Conservation (phyloP, 2,797 vertebrate species). For the Florisuga fusca region DNA sequence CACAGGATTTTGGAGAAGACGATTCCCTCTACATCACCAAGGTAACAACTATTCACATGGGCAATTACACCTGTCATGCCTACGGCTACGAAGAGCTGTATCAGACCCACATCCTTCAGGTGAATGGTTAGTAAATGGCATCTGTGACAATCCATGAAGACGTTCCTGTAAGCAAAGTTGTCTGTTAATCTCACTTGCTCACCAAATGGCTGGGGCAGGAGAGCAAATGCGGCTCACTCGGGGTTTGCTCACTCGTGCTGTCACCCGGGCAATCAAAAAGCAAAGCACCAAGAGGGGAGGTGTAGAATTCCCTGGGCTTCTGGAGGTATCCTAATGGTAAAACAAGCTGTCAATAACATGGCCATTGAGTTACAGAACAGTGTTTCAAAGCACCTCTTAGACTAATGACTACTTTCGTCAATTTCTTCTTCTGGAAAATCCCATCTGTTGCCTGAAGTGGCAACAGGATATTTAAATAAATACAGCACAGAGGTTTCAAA, state of each 20-base stretch:
- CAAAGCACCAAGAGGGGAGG: rapidly evolving
- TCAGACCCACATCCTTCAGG: slow-evolving; percentile 98
- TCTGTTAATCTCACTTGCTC: background rate
- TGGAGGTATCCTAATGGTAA: background rate
- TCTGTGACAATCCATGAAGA: slow-evolving; percentile 67
- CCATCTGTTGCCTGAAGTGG: background rate
- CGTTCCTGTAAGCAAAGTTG: background rate
- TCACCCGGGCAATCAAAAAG: background rate
- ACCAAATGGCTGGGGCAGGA: background rate
- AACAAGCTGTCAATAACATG: background rate
- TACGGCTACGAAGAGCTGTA: slow-evolving; percentile 93
- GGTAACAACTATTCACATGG: slow-evolving; percentile 98
- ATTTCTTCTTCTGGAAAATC: background rate
- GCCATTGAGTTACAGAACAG: background rate
- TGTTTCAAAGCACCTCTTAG: background rate
- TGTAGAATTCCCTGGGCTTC: background rate
- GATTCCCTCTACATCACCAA: slow-evolving; percentile 97
- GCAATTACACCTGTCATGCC: slow-evolving; percentile 97
- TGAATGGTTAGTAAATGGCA: slow-evolving; percentile 98
- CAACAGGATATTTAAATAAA: background rate
- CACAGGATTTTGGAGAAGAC: slow-evolving; percentile 96
- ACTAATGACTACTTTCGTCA: background rate
- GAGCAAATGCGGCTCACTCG: rapidly evolving
- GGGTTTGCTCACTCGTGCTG: rapidly evolving
- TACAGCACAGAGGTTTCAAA: background rate